A percentile compares a stretch with the other conserved stretches of the same genome.
phyloP scores from a whole-genome alignment of 2,888 invertebrate species.

The Eristalis arbustorum region DNA sequence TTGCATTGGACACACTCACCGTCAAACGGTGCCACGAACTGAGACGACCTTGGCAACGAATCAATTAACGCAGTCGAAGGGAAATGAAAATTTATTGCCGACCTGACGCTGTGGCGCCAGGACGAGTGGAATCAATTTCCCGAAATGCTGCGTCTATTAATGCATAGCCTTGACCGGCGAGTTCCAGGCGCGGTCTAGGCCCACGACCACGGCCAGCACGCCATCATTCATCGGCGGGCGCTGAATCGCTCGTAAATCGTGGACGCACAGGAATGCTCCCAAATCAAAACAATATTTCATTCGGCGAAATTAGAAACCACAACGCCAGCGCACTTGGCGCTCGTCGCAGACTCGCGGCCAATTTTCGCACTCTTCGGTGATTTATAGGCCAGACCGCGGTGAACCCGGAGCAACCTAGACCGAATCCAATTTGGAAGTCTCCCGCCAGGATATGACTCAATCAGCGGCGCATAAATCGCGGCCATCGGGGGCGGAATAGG shows the following conservation, averaged over 20 bases:
- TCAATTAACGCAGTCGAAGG: constrained; percentile 44
- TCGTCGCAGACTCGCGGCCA: background rate
- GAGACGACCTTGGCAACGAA: constrained; percentile 65
- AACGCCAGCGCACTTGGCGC: constrained; percentile 5
- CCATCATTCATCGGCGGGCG: constrained; percentile 59
- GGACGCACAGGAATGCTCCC: constrained; percentile 25
- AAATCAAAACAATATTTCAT: constrained; percentile 68
- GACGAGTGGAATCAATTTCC: constrained; percentile 56
- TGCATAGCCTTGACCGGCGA: constrained; percentile 23
- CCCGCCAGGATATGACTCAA: constrained; percentile 56
- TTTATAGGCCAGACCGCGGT: constrained; percentile 1
- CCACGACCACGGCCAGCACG: constrained; percentile 22
- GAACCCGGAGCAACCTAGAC: background rate
- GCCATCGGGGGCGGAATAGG: constrained; percentile 51
- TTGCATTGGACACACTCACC: constrained; percentile 49
- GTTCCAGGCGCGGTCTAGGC: background rate
- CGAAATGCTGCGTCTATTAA: constrained; percentile 51
- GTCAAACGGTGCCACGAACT: constrained; percentile 19
- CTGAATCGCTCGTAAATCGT: constrained; percentile 51
- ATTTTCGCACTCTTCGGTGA: background rate
- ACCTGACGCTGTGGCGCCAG: constrained; percentile 62
- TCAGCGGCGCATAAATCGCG: constrained; percentile 65
- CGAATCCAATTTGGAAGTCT: constrained; percentile 62
- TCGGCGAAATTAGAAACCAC: constrained; percentile 64
- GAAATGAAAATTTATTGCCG: constrained; percentile 64